These are phyloP conservation scores for Notarius lentiginosus DNA, from an alignment of 2,113 vertebrate species.

Conservation along the genomic window DNA sequence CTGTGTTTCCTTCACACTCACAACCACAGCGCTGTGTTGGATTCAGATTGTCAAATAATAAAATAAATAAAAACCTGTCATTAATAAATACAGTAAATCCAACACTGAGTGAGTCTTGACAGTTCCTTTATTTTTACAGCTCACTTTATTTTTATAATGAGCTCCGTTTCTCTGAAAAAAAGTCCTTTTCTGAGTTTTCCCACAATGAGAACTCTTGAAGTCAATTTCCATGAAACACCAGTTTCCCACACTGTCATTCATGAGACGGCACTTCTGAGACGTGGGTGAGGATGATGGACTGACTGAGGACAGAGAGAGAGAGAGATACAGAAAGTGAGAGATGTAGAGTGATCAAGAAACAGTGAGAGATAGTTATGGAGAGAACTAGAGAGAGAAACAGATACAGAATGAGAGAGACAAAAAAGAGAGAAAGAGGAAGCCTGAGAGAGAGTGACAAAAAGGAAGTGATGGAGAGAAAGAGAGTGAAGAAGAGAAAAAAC, in stretches of 20 bases:
- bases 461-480: background rate
- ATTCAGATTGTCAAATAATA: background rate
- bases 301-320: background rate
- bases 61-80: background rate
- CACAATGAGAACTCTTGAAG: background rate
- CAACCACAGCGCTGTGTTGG: background rate
- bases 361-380: background rate
- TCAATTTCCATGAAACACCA: conserved; percentile 17
- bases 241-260: background rate
- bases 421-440: too few species aligned
- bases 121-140: background rate
- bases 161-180: background rate
- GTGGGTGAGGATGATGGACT: conserved; percentile 7
- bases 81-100: background rate
- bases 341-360: background rate
- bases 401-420: background rate
- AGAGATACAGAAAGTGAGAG: background rate
- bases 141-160: conserved; percentile 20
- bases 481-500: background rate
- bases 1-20: background rate
- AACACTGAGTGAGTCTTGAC: background rate
- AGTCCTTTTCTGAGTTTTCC: background rate
- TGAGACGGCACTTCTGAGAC: background rate
- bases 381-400: background rate
- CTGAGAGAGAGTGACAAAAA: background rate